Conservation (phyloP, 1,140 invertebrate genomes). For the Lepidostoma basale region DNA sequence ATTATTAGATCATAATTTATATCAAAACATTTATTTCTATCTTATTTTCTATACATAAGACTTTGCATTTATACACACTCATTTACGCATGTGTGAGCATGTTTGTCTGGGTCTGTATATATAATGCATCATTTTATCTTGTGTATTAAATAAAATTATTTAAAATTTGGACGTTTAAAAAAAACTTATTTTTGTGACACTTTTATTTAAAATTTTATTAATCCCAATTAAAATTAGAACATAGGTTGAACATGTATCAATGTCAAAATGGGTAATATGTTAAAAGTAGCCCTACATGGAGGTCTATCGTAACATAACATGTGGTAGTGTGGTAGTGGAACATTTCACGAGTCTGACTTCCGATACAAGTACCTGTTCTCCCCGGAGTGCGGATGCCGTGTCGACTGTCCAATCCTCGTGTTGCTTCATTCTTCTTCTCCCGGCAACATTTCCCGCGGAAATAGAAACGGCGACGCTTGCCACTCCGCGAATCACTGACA, state of each 20-base stretch:
- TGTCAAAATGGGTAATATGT: slow-evolving; percentile 30
- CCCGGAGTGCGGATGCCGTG: background rate
- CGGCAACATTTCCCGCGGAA: background rate
- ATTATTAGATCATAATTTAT: slow-evolving; percentile 19
- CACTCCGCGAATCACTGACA: slow-evolving; percentile 14
- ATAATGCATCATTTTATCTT: background rate
- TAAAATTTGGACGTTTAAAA: slow-evolving; percentile 14
- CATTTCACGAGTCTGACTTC: slow-evolving; percentile 7
- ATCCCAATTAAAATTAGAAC: slow-evolving; percentile 13
- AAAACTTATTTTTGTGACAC: slow-evolving; percentile 23
- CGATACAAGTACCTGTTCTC: slow-evolving; percentile 20
- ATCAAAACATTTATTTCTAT: background rate
- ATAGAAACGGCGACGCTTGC: background rate
- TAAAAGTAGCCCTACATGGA: slow-evolving; percentile 4
- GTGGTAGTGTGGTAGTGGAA: background rate
- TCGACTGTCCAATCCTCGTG: background rate
- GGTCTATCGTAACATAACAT: slow-evolving; percentile 8
- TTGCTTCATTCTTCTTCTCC: background rate
- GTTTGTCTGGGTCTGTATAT: slow-evolving; percentile 10
- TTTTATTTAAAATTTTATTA: slow-evolving; percentile 20
- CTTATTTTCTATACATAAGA: background rate
- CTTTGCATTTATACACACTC: slow-evolving; percentile 15
- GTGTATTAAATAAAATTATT: slow-evolving; percentile 13
- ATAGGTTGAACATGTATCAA: slow-evolving; percentile 27
- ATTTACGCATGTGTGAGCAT: slow-evolving; percentile 14